Conservation (phyloP, 2,888 invertebrate genomes). For the Lypha dubia region DNA sequence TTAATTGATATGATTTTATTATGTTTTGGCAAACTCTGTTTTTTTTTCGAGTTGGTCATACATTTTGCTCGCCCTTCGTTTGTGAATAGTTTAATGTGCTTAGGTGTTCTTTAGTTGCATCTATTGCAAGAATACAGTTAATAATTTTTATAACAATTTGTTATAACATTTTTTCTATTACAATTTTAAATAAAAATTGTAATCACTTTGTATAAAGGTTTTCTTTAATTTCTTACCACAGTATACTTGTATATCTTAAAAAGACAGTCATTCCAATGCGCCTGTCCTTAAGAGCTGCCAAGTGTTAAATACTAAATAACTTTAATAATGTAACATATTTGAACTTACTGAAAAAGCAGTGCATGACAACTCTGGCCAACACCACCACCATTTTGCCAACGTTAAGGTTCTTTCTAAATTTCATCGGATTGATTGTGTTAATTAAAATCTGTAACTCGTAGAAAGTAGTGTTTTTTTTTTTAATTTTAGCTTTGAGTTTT, state of each 20-base stretch:
- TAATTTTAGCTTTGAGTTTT: background rate
- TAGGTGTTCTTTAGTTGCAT: too few relatives aligned
- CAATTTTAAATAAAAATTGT: too few relatives aligned
- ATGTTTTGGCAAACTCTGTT: too few relatives aligned
- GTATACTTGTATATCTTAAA: background rate
- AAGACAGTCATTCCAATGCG: background rate
- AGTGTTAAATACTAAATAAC: background rate
- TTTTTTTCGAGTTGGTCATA: too few relatives aligned
- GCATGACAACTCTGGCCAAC: background rate
- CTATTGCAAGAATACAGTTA: too few relatives aligned
- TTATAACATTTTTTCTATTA: too few relatives aligned
- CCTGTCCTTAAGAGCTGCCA: slow-evolving; percentile 48
- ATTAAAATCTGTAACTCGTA: background rate
- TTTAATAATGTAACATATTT: background rate
- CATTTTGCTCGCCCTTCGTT: too few relatives aligned
- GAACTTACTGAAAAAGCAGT: background rate
- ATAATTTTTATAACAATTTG: too few relatives aligned
- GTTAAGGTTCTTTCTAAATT: background rate
- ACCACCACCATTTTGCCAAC: background rate
- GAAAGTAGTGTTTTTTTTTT: background rate
- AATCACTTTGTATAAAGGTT: background rate
- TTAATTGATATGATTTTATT: background rate
- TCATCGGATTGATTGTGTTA: slow-evolving; percentile 2
- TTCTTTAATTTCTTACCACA: background rate
- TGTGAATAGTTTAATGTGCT: too few relatives aligned